phyloP scores from a whole-genome alignment of 2,888 invertebrate genomes.

The Sphinx pinastri region DNA sequence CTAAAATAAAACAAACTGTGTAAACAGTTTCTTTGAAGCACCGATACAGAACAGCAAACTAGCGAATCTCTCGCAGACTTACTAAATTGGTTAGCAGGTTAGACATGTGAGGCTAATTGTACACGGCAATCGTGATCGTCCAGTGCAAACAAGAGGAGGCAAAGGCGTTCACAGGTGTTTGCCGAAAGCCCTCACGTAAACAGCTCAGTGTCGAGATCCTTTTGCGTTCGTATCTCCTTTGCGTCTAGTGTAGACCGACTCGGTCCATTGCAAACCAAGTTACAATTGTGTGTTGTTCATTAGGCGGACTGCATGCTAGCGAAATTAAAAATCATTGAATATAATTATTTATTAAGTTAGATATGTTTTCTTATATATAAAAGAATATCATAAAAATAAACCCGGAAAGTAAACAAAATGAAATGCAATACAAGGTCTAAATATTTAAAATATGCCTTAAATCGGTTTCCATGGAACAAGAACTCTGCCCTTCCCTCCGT shows the following conservation, averaged over 20 bases:
- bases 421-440: background rate
- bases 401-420: too few relatives aligned
- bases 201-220: slow-evolving; percentile 69
- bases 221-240: slow-evolving; percentile 45
- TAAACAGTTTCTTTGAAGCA: slow-evolving; percentile 8
- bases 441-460: background rate
- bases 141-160: slow-evolving; percentile 69
- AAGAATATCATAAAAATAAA: background rate
- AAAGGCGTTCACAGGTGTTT: slow-evolving; percentile 76
- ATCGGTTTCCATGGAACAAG: background rate
- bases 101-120: slow-evolving; percentile 76
- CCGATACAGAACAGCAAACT: background rate
- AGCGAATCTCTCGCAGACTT: slow-evolving; percentile 27
- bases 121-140: slow-evolving; percentile 71
- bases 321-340: background rate
- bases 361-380: background rate
- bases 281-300: slow-evolving; percentile 37
- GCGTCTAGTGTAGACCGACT: slow-evolving; percentile 23
- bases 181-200: slow-evolving; percentile 78
- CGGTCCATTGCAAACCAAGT: slow-evolving; percentile 31
- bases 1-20: background rate
- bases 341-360: too few relatives aligned
- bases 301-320: background rate
- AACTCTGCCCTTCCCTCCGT: background rate
- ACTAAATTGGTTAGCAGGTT: slow-evolving; percentile 59